These are phyloP conservation scores for Sminthopsis crassicaudata DNA, from an alignment of 2,113 vertebrate genomes.

Conservation along the genomic window DNA sequence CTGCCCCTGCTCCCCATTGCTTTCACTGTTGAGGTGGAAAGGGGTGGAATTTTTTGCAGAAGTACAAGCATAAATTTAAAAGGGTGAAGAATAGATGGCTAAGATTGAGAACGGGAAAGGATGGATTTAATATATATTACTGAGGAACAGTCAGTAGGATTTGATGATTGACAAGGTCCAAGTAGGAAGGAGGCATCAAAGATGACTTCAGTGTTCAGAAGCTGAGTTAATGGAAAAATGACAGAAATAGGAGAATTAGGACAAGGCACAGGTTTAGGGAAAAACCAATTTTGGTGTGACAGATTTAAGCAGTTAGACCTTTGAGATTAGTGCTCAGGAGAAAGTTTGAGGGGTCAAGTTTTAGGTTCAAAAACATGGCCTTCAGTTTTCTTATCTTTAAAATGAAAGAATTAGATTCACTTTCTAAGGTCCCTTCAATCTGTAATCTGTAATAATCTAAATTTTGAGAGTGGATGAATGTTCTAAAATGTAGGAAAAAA, in stretches of 20 bases:
- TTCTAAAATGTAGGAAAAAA: not conserved
- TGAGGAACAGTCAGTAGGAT: not conserved
- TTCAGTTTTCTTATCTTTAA: not conserved
- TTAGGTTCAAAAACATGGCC: not conserved
- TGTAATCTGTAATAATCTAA: not conserved
- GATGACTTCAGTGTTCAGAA: not conserved
- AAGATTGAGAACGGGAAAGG: not conserved
- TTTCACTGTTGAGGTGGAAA: not conserved
- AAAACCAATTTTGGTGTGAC: not conserved
- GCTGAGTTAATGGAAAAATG: not conserved
- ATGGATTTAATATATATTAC: not conserved
- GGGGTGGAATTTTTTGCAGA: not conserved
- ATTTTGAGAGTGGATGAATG: not conserved
- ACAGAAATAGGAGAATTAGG: not conserved
- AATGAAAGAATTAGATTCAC: not conserved
- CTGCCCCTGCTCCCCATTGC: not conserved
- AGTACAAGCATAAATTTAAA: not conserved
- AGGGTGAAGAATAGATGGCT: not conserved
- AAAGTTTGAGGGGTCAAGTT: not conserved
- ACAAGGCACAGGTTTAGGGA: not conserved
- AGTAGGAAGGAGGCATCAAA: not conserved
- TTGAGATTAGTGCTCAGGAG: not conserved
- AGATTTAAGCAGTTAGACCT: not conserved
- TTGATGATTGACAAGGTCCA: not conserved
- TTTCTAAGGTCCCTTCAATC: not conserved